These are phyloP conservation scores for Toxotes jaculatrix DNA, from an alignment of 2,113 vertebrate genomes.

Conservation along the genomic window DNA sequence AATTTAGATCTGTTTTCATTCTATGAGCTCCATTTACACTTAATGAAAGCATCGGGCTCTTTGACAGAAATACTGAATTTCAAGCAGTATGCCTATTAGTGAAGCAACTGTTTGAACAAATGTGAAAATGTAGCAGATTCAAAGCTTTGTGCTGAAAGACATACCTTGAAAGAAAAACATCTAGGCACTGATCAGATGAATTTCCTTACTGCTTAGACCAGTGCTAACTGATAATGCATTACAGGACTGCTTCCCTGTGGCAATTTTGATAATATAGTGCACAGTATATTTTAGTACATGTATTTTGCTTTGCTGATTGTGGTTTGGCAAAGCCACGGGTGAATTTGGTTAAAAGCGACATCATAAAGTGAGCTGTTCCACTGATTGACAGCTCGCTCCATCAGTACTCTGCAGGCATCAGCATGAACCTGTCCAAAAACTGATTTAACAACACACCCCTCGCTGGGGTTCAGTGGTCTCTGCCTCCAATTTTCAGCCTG, in stretches of 20 bases:
- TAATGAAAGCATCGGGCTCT: background rate
- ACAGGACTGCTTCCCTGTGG: background rate
- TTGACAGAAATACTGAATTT: slow-evolving; percentile 35
- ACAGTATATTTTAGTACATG: background rate
- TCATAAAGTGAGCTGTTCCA: too few species aligned
- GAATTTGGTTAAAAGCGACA: background rate
- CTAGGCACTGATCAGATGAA: slow-evolving; percentile 8
- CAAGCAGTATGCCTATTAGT: slow-evolving; percentile 39
- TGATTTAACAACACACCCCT: background rate
- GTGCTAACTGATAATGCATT: background rate
- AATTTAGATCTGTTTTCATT: slow-evolving; percentile 7
- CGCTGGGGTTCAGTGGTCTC: background rate
- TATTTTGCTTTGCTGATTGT: background rate
- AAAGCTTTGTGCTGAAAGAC: slow-evolving; percentile 23
- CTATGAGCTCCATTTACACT: background rate
- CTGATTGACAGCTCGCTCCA: background rate
- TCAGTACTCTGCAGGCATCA: background rate
- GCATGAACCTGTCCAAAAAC: background rate
- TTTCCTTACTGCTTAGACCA: background rate
- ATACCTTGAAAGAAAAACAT: background rate
- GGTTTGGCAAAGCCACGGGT: too few species aligned
- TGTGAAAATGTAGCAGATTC: background rate
- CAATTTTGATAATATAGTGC: background rate
- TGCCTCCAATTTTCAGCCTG: background rate
- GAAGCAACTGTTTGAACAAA: slow-evolving; percentile 32